Evolutionary conservation across 2,797 vertebrate species (phyloP).

Genomic region (Eremophila alpestris): DNA sequence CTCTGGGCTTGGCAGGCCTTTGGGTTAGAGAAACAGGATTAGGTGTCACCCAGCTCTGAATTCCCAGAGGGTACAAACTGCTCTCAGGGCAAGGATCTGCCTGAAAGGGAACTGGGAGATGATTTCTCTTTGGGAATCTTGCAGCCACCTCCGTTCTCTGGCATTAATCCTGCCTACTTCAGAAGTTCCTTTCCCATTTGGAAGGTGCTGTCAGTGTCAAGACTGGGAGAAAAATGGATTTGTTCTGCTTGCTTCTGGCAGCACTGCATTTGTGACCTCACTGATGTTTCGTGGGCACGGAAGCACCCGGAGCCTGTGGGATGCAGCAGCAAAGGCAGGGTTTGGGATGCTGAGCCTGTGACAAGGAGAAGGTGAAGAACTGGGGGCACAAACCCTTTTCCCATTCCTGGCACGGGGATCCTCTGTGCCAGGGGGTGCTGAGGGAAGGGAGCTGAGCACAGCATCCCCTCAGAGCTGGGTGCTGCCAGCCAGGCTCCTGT

Average conservation of each 20-base stretch:
- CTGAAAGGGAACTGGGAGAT: not conserved
- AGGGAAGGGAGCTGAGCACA: not conserved
- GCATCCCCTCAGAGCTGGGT: not conserved
- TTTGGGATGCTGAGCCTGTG: not conserved
- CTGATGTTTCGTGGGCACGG: not conserved
- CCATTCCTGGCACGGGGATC: accelerated
- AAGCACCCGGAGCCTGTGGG: not conserved
- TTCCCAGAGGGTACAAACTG: not conserved
- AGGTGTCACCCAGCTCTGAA: not conserved
- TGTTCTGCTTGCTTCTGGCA: not conserved
- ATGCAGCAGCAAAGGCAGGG: not conserved
- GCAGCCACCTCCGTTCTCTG: not conserved
- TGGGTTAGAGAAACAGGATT: not conserved
- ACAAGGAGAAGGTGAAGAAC: not conserved
- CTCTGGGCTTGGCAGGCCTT: not conserved
- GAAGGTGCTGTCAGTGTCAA: not conserved
- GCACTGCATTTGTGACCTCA: not conserved
- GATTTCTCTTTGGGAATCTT: not conserved
- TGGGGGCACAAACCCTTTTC: not conserved
- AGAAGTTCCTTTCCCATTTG: not conserved
- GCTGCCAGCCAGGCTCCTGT: not conserved
- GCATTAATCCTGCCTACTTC: not conserved
- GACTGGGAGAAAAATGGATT: not conserved
- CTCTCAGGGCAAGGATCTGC: not conserved
- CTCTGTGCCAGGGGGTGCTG: not conserved